These are phyloP conservation scores for Chanos chanos DNA, from an alignment of 2,797 vertebrate genomes.

Conservation along the genomic window DNA sequence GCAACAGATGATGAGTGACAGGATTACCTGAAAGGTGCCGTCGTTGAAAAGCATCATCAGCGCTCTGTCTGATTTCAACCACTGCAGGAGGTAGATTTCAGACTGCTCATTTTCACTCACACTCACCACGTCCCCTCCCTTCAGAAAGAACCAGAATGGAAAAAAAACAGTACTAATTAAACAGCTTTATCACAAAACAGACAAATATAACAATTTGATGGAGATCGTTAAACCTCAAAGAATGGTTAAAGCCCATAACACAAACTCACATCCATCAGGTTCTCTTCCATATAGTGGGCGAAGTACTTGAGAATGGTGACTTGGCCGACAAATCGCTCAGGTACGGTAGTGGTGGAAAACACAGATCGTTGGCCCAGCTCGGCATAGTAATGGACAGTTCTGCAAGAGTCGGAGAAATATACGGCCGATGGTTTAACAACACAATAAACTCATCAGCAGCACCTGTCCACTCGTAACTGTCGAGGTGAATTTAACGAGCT, in stretches of 20 bases:
- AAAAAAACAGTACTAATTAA: not conserved
- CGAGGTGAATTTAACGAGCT: too few species aligned
- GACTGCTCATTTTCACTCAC: constrained; percentile 83
- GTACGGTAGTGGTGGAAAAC: constrained; percentile 84
- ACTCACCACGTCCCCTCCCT: constrained; percentile 91
- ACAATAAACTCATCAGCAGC: too few species aligned
- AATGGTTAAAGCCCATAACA: not conserved
- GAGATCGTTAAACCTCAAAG: not conserved
- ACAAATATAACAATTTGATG: not conserved
- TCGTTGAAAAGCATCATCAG: constrained; percentile 99
- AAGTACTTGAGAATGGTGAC: constrained; percentile 98
- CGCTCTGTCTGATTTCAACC: constrained; percentile 97
- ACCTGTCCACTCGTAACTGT: too few species aligned
- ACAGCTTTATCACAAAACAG: not conserved
- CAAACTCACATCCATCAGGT: constrained; percentile 97
- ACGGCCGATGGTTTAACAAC: too few species aligned
- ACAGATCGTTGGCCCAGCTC: constrained; percentile 90
- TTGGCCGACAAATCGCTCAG: constrained; percentile 92
- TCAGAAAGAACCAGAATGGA: constrained; percentile 18
- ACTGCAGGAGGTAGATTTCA: constrained; percentile 92
- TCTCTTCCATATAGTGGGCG: constrained; percentile 98
- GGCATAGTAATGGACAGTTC: constrained; percentile 95
- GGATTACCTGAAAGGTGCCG: constrained; percentile 95
- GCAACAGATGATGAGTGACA: not conserved
- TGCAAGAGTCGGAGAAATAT: constrained; percentile 52